Evolutionary conservation across 1,140 invertebrate species (phyloP).

Genomic region (Eubasilissa regina): DNA sequence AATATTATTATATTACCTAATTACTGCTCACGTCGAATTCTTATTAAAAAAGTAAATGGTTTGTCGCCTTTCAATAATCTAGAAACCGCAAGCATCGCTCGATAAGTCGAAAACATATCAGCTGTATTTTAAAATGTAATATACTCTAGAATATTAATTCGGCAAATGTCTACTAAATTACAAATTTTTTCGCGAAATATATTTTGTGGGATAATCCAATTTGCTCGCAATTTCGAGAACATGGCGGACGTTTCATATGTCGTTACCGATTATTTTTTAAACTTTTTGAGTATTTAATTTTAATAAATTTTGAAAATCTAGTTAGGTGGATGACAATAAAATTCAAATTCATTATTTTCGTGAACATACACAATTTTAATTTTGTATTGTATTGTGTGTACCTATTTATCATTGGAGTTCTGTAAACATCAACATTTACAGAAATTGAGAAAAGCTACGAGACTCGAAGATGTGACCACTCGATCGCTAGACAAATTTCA

Average conservation of each 20-base stretch:
- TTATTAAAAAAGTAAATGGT: not conserved
- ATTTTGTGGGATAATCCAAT: constrained; percentile 26
- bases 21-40: not conserved
- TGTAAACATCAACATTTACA: too few species aligned
- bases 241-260: constrained; percentile 13
- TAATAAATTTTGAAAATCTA: too few species aligned
- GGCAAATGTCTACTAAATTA: not conserved
- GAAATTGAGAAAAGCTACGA: too few species aligned
- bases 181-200: constrained; percentile 20
- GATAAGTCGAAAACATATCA: constrained; percentile 20
- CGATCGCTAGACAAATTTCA: too few species aligned
- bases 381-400: too few species aligned
- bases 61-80: not conserved
- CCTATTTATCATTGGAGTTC: too few species aligned
- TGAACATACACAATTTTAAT: too few species aligned
- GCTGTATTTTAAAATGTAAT: constrained; percentile 4
- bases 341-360: too few species aligned
- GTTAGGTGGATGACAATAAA: too few species aligned
- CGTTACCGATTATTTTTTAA: not conserved
- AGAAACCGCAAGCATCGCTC: constrained; percentile 1
- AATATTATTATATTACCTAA: too few species aligned
- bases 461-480: too few species aligned
- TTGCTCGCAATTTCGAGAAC: constrained; percentile 5
- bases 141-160: not conserved
- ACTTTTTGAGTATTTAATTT: not conserved